Base-by-base conservation (phyloP, 1,140 invertebrate species). In the Caenorhabditis briggsae region DNA sequence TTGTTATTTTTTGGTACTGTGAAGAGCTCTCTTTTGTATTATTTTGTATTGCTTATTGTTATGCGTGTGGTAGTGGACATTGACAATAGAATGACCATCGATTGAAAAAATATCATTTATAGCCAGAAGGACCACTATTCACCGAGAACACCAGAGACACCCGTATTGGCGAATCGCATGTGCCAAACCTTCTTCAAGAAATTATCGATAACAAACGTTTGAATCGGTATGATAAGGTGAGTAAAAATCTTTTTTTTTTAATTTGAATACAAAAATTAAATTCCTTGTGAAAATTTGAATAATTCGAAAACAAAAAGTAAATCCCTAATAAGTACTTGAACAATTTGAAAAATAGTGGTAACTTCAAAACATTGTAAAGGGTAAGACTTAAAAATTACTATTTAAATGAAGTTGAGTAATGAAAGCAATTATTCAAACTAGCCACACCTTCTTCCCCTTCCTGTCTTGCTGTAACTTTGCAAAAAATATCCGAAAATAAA, bases 121-220 rank as follows among this genome's bases (percentile, higher is more conserved):
- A 87, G 82, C 84, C 87, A 55, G 74, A 84, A 43, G 82, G 50
- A 46, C 82, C 56, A 16, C 83, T 58, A 6, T 87, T 87, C 86
- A 87, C 86, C 1, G 82, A 84, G 58, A 84, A 84, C 56, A 78
- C 83, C 11, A 48, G 65, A 9, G 43, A 48, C 55, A 83, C 61
- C 16, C 23, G 33, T 2, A 83, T 87, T 58, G 65, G 46, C 8
- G n/a, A 46, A 25, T 84, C 86, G 18, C 12, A 25, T 33, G 20
- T 74, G 16, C 82, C 86, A 3, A 53, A 64, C 20, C 55, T 85
- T 25, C 53, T 87, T 12, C 59, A 87, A 2, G 86, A 87, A 48
- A 84, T 87, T 11, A 82, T 48, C 11, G 86, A 87, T 1, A 87
- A 85, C 82, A 53, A 61, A 18, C 59, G 86, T 14, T 46, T 87